Evolutionary conservation across 1,140 invertebrate species (phyloP).

Genomic region (Maconellicoccus hirsutus): DNA sequence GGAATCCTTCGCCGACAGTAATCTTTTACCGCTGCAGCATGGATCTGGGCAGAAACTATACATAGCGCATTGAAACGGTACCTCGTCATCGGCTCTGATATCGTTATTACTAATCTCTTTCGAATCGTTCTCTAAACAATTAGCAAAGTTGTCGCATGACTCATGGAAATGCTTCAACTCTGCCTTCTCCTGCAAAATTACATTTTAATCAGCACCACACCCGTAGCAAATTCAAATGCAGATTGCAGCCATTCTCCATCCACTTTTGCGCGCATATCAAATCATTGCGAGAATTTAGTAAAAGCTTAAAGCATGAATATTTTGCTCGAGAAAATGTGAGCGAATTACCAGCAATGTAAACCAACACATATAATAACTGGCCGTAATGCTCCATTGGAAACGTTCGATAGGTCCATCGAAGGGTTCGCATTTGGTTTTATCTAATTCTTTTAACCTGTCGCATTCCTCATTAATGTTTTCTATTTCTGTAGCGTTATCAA

Average conservation of each 20-base stretch:
- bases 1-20: conserved; percentile 33
- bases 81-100: conserved; percentile 41
- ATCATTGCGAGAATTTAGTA: too few relatives aligned
- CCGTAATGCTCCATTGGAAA: conserved; percentile 47
- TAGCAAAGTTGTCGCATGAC: conserved; percentile 47
- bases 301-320: too few relatives aligned
- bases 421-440: conserved; percentile 38
- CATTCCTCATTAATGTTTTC: conserved; percentile 39
- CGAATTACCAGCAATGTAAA: conserved; percentile 46
- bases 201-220: neutral
- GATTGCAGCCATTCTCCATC: too few relatives aligned
- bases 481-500: conserved; percentile 35
- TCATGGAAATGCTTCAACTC: conserved; percentile 41
- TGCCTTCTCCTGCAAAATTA: conserved; percentile 31
- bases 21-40: conserved; percentile 41
- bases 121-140: conserved; percentile 39
- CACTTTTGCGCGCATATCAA: too few relatives aligned
- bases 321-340: too few relatives aligned
- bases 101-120: conserved; percentile 35
- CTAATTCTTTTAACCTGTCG: conserved; percentile 34
- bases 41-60: conserved; percentile 55
- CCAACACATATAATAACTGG: conserved; percentile 54
- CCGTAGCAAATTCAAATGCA: too few relatives aligned
- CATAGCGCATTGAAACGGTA: conserved; percentile 44
- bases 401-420: conserved; percentile 44